phyloP scores from a whole-genome alignment of 2,113 vertebrate genomes.

The Microcebus jonahi region DNA sequence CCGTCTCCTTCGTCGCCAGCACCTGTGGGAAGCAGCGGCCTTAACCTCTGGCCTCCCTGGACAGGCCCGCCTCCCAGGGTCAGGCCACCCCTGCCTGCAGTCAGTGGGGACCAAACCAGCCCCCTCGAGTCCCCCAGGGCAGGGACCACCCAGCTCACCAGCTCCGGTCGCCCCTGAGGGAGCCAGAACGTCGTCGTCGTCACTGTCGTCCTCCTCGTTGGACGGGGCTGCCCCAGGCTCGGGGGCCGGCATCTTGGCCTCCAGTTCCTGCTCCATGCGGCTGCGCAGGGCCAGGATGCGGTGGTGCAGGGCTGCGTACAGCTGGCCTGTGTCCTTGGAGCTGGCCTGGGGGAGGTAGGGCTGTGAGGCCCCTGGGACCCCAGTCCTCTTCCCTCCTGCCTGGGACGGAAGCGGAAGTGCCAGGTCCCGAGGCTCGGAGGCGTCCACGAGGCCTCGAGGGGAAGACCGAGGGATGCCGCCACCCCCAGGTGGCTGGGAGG shows the following conservation, averaged over 20 bases:
- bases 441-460: not conserved
- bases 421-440: not conserved
- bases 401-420: not conserved
- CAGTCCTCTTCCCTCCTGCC: not conserved
- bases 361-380: not conserved
- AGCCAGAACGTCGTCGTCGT: slow-evolving; percentile 89
- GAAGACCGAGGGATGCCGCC: not conserved
- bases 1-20: slow-evolving; percentile 91
- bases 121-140: not conserved
- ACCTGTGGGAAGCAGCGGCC: slow-evolving; percentile 84
- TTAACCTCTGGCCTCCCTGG: not conserved
- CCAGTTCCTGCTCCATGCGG: slow-evolving; percentile 92
- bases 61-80: not conserved
- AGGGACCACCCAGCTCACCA: slow-evolving; percentile 76
- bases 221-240: slow-evolving; percentile 92
- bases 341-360: slow-evolving; percentile 88
- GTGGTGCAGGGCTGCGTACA: slow-evolving; percentile 96
- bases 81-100: not conserved
- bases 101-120: not conserved
- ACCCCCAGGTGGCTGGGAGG: not conserved
- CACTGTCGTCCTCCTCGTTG: slow-evolving; percentile 96
- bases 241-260: slow-evolving; percentile 85
- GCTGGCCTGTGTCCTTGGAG: slow-evolving; percentile 97
- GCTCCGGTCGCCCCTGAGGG: slow-evolving; percentile 86
- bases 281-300: slow-evolving; percentile 96